Evolutionary conservation across 2,888 invertebrate genomes (phyloP).

Genomic region (Polydrusus pterygomalis): DNA sequence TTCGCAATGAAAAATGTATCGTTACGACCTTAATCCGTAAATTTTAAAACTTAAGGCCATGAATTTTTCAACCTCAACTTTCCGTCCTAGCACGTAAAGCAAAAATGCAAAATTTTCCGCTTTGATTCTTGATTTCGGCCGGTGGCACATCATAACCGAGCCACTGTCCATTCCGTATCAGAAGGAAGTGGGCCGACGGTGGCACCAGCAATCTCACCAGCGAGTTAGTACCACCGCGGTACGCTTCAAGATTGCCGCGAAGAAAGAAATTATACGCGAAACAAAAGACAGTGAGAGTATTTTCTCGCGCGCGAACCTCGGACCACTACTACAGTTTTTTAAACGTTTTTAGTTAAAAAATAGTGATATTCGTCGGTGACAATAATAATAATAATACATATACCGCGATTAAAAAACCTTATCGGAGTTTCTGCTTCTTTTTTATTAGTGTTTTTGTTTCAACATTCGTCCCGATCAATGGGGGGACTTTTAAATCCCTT

Average conservation of each 20-base stretch:
- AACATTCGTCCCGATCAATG: background rate
- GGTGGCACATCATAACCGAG: background rate
- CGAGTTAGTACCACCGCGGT: constrained; percentile 38
- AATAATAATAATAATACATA: too few species aligned
- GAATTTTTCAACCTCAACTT: background rate
- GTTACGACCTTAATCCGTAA: too few species aligned
- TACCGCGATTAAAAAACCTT: too few species aligned
- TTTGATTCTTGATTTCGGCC: constrained; percentile 9
- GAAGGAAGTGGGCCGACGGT: constrained; percentile 41
- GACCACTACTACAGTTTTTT: too few species aligned
- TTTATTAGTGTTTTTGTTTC: too few species aligned
- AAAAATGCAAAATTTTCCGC: background rate
- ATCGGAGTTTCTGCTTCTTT: background rate
- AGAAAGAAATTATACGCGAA: constrained; percentile 33
- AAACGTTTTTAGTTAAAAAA: background rate
- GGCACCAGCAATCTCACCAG: constrained; percentile 20
- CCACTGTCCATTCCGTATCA: constrained; percentile 24
- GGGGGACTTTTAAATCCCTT: background rate
- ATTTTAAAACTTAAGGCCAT: too few species aligned
- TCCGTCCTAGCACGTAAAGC: background rate
- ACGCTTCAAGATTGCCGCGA: constrained; percentile 14
- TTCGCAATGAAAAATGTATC: too few species aligned
- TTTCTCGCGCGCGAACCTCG: constrained; percentile 6
- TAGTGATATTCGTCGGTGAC: too few species aligned
- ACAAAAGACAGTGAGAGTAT: constrained; percentile 16